Evolutionary conservation across 2,888 invertebrate genomes (phyloP).

Genomic region (Nematopogon swammerdamellus): DNA sequence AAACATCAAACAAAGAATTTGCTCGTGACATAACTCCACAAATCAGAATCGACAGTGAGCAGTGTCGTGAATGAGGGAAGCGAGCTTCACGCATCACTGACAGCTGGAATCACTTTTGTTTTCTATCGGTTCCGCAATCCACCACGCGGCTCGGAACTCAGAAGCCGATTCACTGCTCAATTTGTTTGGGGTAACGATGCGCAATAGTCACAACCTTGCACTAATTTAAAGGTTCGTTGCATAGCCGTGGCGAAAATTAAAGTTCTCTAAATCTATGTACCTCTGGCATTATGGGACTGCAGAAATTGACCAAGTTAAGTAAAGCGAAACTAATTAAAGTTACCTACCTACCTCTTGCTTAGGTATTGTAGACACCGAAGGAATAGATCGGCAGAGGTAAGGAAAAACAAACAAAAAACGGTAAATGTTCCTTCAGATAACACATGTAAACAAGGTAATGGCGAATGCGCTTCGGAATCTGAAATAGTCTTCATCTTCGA

Average conservation of each 20-base stretch:
- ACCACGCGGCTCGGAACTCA: background rate
- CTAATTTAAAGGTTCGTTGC: background rate
- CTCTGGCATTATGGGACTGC: too few relatives aligned
- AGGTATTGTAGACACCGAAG: too few relatives aligned
- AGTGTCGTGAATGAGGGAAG: background rate
- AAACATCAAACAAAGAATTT: background rate
- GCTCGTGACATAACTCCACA: background rate
- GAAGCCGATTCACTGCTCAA: background rate
- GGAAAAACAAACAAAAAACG: too few relatives aligned
- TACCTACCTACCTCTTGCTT: too few relatives aligned
- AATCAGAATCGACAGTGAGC: background rate
- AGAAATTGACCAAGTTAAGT: too few relatives aligned
- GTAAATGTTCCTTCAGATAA: too few relatives aligned
- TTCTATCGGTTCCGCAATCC: slow-evolving; percentile 18
- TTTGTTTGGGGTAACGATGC: background rate
- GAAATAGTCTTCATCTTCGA: too few relatives aligned
- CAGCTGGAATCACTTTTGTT: slow-evolving; percentile 22
- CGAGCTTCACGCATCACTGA: background rate
- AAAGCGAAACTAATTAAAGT: too few relatives aligned
- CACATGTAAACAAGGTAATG: too few relatives aligned
- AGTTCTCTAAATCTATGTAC: background rate
- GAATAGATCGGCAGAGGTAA: too few relatives aligned
- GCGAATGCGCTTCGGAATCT: too few relatives aligned
- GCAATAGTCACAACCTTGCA: background rate
- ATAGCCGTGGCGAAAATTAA: background rate